phyloP scores from a whole-genome alignment of 2,113 vertebrate species.

The Diadophis punctatus region DNA sequence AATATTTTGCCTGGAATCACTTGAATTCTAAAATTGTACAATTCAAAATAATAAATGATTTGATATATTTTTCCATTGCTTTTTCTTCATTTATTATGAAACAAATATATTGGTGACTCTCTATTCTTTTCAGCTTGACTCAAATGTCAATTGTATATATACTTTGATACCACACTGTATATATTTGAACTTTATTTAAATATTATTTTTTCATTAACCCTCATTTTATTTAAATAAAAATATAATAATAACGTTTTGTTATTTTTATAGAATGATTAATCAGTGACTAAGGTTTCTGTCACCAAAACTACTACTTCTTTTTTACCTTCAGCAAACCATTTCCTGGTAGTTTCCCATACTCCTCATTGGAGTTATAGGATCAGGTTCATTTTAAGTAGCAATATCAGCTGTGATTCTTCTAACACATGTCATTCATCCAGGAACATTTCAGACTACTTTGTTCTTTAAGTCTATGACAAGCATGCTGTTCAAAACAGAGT shows the following conservation, averaged over 20 bases:
- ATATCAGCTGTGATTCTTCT: neutral
- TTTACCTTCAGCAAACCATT: neutral
- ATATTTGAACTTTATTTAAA: constrained; percentile 75
- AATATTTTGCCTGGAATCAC: constrained; percentile 79
- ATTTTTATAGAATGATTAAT: constrained; percentile 42
- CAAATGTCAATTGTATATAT: constrained; percentile 64
- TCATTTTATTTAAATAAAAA: constrained; percentile 79
- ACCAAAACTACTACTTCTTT: neutral
- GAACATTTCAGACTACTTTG: neutral
- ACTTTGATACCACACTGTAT: constrained; percentile 67
- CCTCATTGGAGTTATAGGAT: neutral
- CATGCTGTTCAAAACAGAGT: neutral
- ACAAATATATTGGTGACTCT: constrained; percentile 59
- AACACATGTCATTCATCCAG: neutral
- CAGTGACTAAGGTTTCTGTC: neutral
- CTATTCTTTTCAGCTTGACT: neutral
- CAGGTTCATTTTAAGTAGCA: neutral
- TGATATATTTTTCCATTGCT: constrained; percentile 77
- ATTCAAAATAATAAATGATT: constrained; percentile 66
- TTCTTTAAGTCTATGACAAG: neutral
- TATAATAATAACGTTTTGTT: constrained; percentile 63
- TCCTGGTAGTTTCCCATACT: neutral
- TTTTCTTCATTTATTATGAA: constrained; percentile 51
- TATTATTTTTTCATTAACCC: constrained; percentile 69
- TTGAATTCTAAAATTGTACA: constrained; percentile 78